Evolutionary conservation across 2,888 invertebrate species (phyloP), one percentile per base, ranked within the genome.

Genomic region (Callinectes sapidus): DNA sequence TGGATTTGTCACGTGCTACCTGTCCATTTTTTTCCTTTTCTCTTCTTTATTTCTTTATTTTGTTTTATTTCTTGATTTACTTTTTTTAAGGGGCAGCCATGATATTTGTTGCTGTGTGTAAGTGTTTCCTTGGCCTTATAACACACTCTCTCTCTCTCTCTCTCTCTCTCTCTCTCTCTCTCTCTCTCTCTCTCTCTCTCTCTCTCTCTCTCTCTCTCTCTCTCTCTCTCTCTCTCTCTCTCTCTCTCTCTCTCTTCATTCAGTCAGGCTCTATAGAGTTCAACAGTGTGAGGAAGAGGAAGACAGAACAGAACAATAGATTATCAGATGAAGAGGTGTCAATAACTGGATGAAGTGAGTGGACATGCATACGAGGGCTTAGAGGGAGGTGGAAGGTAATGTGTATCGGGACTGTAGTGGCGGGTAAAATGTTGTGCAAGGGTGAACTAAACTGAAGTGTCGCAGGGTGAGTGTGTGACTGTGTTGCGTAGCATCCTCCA

Each of bases 111-210:
- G 23, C 23, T 6, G 5, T 39, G 8, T 39, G 2, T 86, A 5
- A 39, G 18, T 61, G 18, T 71, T 28, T 71, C 39, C 39, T 71
- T 42, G 71, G 16, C 32, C 23, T 23, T 61, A 16, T 39, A 16
- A 10, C 10, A 77, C 71, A 42, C 86, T 91, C 91, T 91, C 91
- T 90, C 90, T 90, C 90, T 90, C 90, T 90, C 85, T 85, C 85
- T 90, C 90, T 90, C 90, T 90, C 90, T 90, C 90, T 85, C 90
- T 85, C 90, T 85, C 90, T 90, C 85, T 90, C 90, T 85, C 90
- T 85, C 90, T 90, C 85, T 90, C 85, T 85, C 85, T 90, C 85
- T 90, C 85, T 85, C 81, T 90, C 81, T 90, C 90, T 90, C 90
- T 85, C 85, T 90, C 90, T 87, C 91, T 91, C 87, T 91, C 91